phyloP scores from a whole-genome alignment of 2,797 vertebrate genomes.

The Amniataba percoides region DNA sequence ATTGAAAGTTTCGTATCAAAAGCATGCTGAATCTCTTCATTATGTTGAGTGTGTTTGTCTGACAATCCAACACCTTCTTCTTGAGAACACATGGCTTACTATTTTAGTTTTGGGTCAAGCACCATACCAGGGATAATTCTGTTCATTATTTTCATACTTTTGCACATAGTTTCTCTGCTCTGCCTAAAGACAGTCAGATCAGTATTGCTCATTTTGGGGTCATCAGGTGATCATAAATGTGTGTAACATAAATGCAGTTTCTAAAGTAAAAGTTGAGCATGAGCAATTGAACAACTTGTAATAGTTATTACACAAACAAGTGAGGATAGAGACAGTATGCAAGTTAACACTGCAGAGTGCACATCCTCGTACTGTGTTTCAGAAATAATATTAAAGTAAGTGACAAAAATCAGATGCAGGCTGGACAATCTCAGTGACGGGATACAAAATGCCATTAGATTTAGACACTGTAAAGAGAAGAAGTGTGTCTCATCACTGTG shows the following conservation, averaged over 20 bases:
- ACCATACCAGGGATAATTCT: too few relatives aligned
- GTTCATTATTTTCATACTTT: too few relatives aligned
- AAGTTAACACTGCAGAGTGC: neutral
- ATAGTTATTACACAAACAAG: neutral
- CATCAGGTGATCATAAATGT: neutral
- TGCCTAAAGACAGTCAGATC: too few relatives aligned
- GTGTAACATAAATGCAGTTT: neutral
- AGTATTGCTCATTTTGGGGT: too few relatives aligned
- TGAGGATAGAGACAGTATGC: neutral
- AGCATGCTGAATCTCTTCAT: too few relatives aligned
- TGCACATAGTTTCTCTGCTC: too few relatives aligned
- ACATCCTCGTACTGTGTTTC: neutral
- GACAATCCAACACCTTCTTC: too few relatives aligned
- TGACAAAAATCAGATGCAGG: neutral
- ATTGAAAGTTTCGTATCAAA: too few relatives aligned
- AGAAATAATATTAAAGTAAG: neutral
- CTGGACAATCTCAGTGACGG: neutral
- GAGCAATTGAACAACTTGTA: neutral
- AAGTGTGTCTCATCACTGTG: neutral
- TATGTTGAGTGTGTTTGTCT: too few relatives aligned
- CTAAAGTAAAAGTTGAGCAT: neutral
- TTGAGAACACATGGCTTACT: too few relatives aligned
- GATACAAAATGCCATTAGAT: neutral
- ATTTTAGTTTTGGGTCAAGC: too few relatives aligned
- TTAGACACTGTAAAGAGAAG: neutral